These are phyloP conservation scores for Paedocypris micromegethes DNA, from an alignment of 2,797 vertebrate species.

Conservation along the genomic window DNA sequence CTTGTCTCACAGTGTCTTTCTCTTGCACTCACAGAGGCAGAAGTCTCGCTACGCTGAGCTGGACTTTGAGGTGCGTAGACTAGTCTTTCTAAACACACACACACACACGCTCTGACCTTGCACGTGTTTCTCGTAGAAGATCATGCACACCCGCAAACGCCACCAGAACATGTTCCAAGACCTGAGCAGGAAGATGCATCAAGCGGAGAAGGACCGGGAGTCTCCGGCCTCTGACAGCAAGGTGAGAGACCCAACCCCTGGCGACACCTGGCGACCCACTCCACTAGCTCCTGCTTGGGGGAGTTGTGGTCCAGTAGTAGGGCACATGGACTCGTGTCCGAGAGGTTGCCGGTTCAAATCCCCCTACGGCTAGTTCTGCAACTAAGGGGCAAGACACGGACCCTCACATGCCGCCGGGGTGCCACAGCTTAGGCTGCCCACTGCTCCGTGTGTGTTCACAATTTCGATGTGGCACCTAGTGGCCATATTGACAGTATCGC, in stretches of 20 bases:
- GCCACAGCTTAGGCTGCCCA: no score
- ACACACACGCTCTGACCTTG: not conserved
- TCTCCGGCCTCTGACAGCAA: slow-evolving; percentile 88
- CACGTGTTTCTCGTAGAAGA: slow-evolving; percentile 74
- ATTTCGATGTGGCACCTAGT: no score
- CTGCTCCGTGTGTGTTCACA: no score
- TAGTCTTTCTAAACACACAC: not conserved
- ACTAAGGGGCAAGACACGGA: no score
- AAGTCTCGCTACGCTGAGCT: slow-evolving; percentile 97
- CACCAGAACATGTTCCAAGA: slow-evolving; percentile 99
- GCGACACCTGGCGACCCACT: no score
- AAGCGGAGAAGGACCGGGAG: slow-evolving; percentile 90
- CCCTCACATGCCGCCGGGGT: no score
- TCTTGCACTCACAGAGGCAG: slow-evolving; percentile 74
- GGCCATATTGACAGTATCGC: no score
- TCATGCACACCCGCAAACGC: slow-evolving; percentile 98
- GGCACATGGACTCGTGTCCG: no score
- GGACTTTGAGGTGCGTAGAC: slow-evolving; percentile 86
- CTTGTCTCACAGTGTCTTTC: not conserved
- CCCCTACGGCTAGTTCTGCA: no score
- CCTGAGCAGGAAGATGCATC: slow-evolving; percentile 94
- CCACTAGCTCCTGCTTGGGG: no score
- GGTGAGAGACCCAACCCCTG: slow-evolving; percentile 64
- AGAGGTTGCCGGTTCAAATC: no score
- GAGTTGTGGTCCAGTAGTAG: no score